Evolutionary conservation across 2,797 vertebrate species (phyloP), one percentile per base, ranked within the genome.

Genomic region (Mycteria americana): DNA sequence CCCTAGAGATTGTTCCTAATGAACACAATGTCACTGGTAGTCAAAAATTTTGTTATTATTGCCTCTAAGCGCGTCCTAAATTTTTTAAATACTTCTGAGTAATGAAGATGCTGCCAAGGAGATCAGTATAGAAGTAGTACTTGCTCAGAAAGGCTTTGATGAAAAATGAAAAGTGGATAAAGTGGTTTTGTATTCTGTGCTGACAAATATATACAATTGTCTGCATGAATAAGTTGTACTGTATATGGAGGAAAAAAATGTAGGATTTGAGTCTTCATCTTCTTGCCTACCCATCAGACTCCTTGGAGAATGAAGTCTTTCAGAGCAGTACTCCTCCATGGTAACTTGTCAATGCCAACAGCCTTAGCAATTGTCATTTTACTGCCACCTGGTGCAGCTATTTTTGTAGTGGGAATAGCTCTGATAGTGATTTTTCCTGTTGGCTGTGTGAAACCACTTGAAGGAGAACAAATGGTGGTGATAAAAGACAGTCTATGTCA

Each of bases 381-480:
- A 23, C 77, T 92, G 86, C 90, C 88, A 85, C 83, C 85, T 95
- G 85, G 46, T 74, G 88, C 95, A 70, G 74, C 74, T 60, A 0
- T 24, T 65, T 62, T 74, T 67, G 8, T 45, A 45, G 46, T 15
- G 35, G 57, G 68, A 57, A 41, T 43, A 22, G 37, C n/a, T 91
- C 43, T 17, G 37, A 10, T 46, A 22, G 50, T 18, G 67, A 28
- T 64, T 85, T 87, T 60, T 53, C 19, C 46, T 53, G 27, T 10
- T 67, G 65, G n/a, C 77, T 63, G 9, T 43, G 77, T 64, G 28
- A 72, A 87, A 35, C 27, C 22, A 15, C 74, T 77, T 68, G 41
- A 68, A 77, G 31, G 57, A 53, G 45, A 75, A n/a, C 39, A 84
- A 93, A 27, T 14, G n/a, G 25, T 27, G 18, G 57, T 78, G 76